phyloP scores from a whole-genome alignment of 2,113 vertebrate species.

The Ophiodon elongatus region DNA sequence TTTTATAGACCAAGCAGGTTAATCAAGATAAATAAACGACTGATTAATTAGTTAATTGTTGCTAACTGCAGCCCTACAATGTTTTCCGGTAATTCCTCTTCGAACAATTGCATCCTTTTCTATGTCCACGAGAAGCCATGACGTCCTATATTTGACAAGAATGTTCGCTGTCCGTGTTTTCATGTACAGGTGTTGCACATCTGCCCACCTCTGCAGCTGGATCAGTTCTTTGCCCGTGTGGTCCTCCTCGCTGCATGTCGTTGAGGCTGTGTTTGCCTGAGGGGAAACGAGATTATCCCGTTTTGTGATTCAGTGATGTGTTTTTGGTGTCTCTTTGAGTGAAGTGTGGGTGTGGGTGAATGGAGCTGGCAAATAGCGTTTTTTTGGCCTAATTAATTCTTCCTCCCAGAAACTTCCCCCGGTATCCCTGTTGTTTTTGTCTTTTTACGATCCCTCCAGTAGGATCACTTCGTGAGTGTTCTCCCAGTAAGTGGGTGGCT shows the following conservation, averaged over 20 bases:
- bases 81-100: background rate
- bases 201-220: background rate
- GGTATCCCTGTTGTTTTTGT: slow-evolving; percentile 17
- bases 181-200: too few relatives aligned
- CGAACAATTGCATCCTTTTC: background rate
- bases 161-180: background rate
- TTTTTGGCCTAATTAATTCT: slow-evolving; percentile 54
- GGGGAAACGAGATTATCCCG: slow-evolving; percentile 17
- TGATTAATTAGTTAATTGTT: background rate
- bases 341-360: slow-evolving; percentile 31
- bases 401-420: slow-evolving; percentile 34
- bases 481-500: slow-evolving; percentile 69
- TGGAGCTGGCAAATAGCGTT: slow-evolving; percentile 15
- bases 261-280: background rate
- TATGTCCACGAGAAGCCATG: background rate
- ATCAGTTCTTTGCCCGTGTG: background rate
- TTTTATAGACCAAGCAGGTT: background rate
- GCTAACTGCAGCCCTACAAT: background rate
- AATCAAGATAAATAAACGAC: background rate
- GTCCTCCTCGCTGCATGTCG: background rate
- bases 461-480: slow-evolving; percentile 65
- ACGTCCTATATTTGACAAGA: background rate
- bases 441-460: slow-evolving; percentile 66
- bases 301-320: slow-evolving; percentile 8
- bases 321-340: slow-evolving; percentile 33